These are phyloP conservation scores for Apocheima hispidaria DNA, from an alignment of 2,888 invertebrate genomes.

Conservation along the genomic window DNA sequence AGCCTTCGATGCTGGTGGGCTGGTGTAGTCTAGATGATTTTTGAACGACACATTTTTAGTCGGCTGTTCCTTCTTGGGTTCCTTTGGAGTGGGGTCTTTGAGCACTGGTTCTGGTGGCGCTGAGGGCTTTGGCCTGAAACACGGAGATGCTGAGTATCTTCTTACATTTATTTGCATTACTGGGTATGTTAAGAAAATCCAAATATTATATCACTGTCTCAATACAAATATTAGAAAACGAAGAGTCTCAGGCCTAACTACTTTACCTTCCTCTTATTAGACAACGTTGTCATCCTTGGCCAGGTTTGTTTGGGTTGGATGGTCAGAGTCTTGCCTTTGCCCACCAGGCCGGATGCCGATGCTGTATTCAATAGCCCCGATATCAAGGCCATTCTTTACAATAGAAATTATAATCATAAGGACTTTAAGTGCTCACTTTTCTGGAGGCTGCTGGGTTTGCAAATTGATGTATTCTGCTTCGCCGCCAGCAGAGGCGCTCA, in stretches of 20 bases:
- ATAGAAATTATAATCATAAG: background rate
- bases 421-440: slow-evolving; percentile 57
- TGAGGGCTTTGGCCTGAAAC: slow-evolving; percentile 69
- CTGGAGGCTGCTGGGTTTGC: slow-evolving; percentile 61
- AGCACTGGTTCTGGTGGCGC: slow-evolving; percentile 71
- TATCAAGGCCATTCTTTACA: background rate
- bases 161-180: background rate
- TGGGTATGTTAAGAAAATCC: background rate
- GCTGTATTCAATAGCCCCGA: background rate
- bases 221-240: too few species aligned
- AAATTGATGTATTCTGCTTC: slow-evolving; percentile 79
- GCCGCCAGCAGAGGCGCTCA: slow-evolving; percentile 88
- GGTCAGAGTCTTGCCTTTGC: too few species aligned
- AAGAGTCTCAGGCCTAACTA: too few species aligned
- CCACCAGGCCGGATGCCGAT: background rate
- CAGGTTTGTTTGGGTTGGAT: too few species aligned
- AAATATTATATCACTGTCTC: background rate
- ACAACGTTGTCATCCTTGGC: too few species aligned
- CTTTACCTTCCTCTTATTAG: too few species aligned
- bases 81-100: slow-evolving; percentile 69
- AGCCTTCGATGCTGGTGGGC: slow-evolving; percentile 74
- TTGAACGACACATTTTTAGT: slow-evolving; percentile 84
- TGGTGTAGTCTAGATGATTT: slow-evolving; percentile 81
- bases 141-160: slow-evolving; percentile 1
- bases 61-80: slow-evolving; percentile 77